phyloP scores from a whole-genome alignment of 2,797 vertebrate species.

The Scomberomorus guttatus region DNA sequence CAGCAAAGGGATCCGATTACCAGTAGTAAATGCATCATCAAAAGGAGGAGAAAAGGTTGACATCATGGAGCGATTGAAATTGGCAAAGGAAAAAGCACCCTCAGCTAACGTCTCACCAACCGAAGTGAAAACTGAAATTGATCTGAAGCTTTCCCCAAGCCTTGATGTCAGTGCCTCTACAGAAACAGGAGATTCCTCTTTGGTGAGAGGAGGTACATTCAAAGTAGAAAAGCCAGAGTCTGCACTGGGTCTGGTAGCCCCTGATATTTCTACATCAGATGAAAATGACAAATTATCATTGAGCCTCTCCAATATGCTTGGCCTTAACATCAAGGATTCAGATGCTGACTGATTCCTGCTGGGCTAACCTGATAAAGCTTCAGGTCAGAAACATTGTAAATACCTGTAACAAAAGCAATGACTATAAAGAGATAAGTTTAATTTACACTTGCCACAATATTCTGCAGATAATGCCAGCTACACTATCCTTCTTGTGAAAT shows the following conservation, averaged over 20 bases:
- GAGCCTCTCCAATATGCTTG: constrained; percentile 85
- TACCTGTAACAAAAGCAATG: constrained; percentile 39
- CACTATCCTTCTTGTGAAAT: constrained; percentile 22
- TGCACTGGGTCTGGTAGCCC: constrained; percentile 30
- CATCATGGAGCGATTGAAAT: constrained; percentile 79
- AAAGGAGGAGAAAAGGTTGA: constrained; percentile 67
- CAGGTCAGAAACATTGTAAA: constrained; percentile 51
- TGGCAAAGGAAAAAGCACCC: constrained; percentile 65
- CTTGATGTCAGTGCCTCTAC: constrained; percentile 28
- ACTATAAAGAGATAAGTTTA: constrained; percentile 7
- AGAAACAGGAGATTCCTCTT: constrained; percentile 46
- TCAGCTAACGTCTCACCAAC: constrained; percentile 42
- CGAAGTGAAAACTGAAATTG: constrained; percentile 45
- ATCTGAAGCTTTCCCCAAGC: constrained; percentile 42
- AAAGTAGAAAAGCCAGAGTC: constrained; percentile 76
- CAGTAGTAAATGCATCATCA: constrained; percentile 52
- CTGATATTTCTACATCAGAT: constrained; percentile 48
- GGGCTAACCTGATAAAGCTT: constrained; percentile 5
- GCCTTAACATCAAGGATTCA: constrained; percentile 63
- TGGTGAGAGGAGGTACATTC: constrained; percentile 77
- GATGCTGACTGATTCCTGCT: constrained; percentile 37
- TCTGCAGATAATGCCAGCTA: constrained; percentile 6
- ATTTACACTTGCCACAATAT: constrained; percentile 9
- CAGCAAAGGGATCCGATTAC: constrained; percentile 73
- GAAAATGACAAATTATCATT: constrained; percentile 74